Percentiles rank a stretch among this genome's conserved stretches.
Conservation (phyloP, 2,113 vertebrate species). For the Helogale parvula region DNA sequence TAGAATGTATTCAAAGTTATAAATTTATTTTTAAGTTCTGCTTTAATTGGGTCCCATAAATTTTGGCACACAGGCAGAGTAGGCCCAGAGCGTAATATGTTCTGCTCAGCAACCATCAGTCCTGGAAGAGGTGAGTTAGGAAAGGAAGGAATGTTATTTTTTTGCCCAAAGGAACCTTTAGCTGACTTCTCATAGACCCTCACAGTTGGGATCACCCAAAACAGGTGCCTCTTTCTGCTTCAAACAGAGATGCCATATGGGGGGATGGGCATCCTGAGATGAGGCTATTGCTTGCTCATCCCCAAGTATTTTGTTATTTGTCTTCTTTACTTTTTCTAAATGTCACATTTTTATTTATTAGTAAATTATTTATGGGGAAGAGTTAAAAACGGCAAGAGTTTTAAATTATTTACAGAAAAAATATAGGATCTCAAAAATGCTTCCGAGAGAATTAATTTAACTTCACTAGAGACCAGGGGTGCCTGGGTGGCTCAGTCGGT, state of each 20-base stretch:
- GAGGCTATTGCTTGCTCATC: neutral
- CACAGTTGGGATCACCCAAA: too few relatives aligned
- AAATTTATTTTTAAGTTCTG: neutral
- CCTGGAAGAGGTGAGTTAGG: neutral
- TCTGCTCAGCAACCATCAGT: neutral
- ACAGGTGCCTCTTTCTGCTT: neutral
- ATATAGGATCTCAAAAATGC: neutral
- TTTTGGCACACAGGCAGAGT: neutral
- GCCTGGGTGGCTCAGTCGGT: too few relatives aligned
- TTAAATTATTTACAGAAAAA: conserved; percentile 24
- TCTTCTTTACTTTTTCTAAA: neutral
- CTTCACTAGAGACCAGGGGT: neutral
- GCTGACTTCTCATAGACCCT: neutral
- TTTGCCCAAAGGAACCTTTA: neutral
- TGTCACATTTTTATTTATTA: neutral
- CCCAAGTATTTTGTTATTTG: neutral
- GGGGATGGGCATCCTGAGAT: neutral
- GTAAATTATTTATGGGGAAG: neutral
- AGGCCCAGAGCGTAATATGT: neutral
- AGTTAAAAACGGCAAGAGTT: neutral
- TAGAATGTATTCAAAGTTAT: neutral
- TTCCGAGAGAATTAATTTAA: conserved; percentile 30
- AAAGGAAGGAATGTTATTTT: neutral
- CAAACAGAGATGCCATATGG: neutral
- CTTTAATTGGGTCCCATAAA: neutral